Conservation (phyloP, 1,140 invertebrate species). For the Caerostris extrusa region DNA sequence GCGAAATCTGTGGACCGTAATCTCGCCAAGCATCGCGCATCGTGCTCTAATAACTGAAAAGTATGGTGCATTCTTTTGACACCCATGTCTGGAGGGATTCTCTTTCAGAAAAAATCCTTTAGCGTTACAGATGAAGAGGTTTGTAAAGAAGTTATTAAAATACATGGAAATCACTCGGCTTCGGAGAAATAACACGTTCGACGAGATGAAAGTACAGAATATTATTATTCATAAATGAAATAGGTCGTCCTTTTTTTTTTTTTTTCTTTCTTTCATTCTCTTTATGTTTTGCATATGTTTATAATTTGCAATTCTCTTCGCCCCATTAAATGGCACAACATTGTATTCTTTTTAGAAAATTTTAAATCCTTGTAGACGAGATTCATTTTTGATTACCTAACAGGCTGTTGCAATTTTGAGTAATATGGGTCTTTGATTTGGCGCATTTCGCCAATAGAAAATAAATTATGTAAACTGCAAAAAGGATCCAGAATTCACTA, state of each 20-base stretch:
- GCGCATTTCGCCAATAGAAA: too few relatives aligned
- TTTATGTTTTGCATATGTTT: not conserved
- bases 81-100: not conserved
- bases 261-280: not conserved
- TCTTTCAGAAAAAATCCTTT: not conserved
- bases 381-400: too few relatives aligned
- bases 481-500: too few relatives aligned
- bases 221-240: not conserved
- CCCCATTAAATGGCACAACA: too few relatives aligned
- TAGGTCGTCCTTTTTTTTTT: not conserved
- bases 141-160: not conserved
- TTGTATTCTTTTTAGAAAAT: too few relatives aligned
- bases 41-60: not conserved
- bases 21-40: not conserved
- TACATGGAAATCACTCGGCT: not conserved
- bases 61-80: not conserved
- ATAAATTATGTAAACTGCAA: too few relatives aligned
- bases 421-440: too few relatives aligned
- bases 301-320: too few relatives aligned
- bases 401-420: too few relatives aligned
- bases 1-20: not conserved
- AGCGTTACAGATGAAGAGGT: not conserved
- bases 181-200: not conserved
- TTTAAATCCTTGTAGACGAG: too few relatives aligned
- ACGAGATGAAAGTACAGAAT: slow-evolving; percentile 1